Evolutionary conservation across 2,888 invertebrate genomes (phyloP).

Genomic region (Orthosia cruda): DNA sequence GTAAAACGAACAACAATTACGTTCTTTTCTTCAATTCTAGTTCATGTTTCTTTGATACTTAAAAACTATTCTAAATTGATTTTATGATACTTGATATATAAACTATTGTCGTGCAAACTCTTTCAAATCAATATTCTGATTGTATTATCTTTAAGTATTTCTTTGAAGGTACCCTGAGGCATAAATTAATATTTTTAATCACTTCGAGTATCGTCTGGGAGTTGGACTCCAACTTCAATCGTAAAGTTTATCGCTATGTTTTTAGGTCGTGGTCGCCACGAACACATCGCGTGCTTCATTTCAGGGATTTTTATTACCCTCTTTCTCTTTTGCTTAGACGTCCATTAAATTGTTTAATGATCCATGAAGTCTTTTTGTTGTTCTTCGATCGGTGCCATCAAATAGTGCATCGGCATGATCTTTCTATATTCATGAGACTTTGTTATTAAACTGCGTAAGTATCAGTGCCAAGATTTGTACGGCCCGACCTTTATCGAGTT

Average conservation of each 20-base stretch:
- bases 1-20: background rate
- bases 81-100: background rate
- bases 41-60: background rate
- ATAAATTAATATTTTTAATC: slow-evolving; percentile 52
- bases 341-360: slow-evolving; percentile 67
- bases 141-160: background rate
- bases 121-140: background rate
- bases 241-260: slow-evolving; percentile 78
- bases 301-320: slow-evolving; percentile 67
- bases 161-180: slow-evolving; percentile 9
- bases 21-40: background rate
- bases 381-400: slow-evolving; percentile 45
- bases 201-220: slow-evolving; percentile 59
- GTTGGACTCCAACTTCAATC: slow-evolving; percentile 64
- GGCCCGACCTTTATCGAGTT: slow-evolving; percentile 71
- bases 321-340: slow-evolving; percentile 66
- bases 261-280: slow-evolving; percentile 80
- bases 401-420: slow-evolving; percentile 40
- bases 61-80: background rate
- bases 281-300: slow-evolving; percentile 75
- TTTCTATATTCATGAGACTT: slow-evolving; percentile 58
- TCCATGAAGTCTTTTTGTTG: slow-evolving; percentile 57
- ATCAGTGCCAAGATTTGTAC: slow-evolving; percentile 74
- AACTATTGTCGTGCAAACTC: background rate
- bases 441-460: slow-evolving; percentile 68